Percentiles rank a stretch among this genome's conserved stretches.
These are phyloP conservation scores for Barypeithes pellucidus DNA, from an alignment of 2,888 invertebrate species.

Conservation along the genomic window DNA sequence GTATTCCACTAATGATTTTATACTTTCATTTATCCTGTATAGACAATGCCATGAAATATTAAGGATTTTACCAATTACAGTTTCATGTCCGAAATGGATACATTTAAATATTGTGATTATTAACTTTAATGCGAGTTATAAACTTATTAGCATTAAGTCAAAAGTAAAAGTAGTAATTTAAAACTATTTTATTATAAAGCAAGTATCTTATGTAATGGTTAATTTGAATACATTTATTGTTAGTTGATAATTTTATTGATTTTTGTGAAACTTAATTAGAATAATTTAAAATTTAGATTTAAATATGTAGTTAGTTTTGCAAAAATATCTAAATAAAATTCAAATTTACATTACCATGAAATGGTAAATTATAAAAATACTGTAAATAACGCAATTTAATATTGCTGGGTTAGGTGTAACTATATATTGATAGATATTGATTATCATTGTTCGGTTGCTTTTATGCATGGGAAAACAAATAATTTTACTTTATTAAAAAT, in stretches of 20 bases:
- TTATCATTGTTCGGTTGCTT: conserved; percentile 18
- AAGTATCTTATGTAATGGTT: conserved; percentile 9
- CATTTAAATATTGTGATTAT: conserved; percentile 34
- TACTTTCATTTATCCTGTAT: conserved; percentile 20
- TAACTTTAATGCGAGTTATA: conserved; percentile 21
- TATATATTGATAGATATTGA: background rate
- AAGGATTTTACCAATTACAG: conserved; percentile 10
- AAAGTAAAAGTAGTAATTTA: conserved; percentile 20
- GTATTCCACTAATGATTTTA: conserved; percentile 1
- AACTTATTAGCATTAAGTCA: conserved; percentile 24
- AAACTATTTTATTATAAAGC: conserved; percentile 23
- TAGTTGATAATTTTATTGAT: background rate
- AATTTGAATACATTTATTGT: conserved; percentile 7
- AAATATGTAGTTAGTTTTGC: background rate
- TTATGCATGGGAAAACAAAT: background rate
- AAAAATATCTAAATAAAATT: conserved; percentile 8
- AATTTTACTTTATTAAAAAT: no score
- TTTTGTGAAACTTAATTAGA: background rate
- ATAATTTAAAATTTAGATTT: background rate
- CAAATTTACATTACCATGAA: conserved; percentile 11
- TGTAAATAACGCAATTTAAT: conserved; percentile 11
- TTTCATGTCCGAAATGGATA: conserved; percentile 11
- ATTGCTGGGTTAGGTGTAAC: background rate
- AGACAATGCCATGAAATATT: conserved; percentile 21
- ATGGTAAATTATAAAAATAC: background rate